A percentile compares a stretch with the other conserved stretches of the same genome.
These are phyloP conservation scores for Myxocyprinus asiaticus DNA, from an alignment of 2,113 vertebrate genomes.

Conservation along the genomic window DNA sequence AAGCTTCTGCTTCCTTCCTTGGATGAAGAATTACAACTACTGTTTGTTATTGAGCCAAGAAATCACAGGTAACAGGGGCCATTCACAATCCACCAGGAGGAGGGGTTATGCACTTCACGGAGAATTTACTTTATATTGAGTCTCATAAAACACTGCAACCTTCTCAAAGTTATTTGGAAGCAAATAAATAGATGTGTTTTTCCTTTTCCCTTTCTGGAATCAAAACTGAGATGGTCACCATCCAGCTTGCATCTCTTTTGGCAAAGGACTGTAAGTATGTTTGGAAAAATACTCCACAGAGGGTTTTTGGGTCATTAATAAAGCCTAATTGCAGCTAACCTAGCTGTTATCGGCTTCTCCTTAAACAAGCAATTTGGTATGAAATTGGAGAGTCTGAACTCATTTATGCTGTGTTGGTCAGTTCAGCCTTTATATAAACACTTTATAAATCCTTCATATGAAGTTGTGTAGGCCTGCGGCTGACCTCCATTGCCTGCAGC, in stretches of 20 bases:
- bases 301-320: constrained; percentile 68
- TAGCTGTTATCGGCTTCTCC: constrained; percentile 70
- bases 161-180: constrained; percentile 52
- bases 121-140: constrained; percentile 59
- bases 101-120: constrained; percentile 53
- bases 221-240: constrained; percentile 42
- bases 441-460: constrained; percentile 67
- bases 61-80: constrained; percentile 50
- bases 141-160: constrained; percentile 54
- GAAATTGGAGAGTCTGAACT: constrained; percentile 64
- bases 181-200: constrained; percentile 52
- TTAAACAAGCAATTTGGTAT: constrained; percentile 62
- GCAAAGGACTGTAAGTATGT: constrained; percentile 41
- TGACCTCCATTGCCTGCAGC: constrained; percentile 30
- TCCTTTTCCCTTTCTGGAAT: constrained; percentile 28
- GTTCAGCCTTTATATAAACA: constrained; percentile 68
- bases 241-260: constrained; percentile 50
- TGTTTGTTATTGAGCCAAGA: constrained; percentile 53
- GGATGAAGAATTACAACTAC: constrained; percentile 50
- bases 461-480: constrained; percentile 24
- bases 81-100: constrained; percentile 35
- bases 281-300: constrained; percentile 31
- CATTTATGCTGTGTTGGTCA: constrained; percentile 59
- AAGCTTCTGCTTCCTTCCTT: constrained; percentile 27
- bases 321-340: constrained; percentile 66